These are phyloP conservation scores for Mormyrus iriodes DNA, from an alignment of 2,113 vertebrate species.

Conservation along the genomic window DNA sequence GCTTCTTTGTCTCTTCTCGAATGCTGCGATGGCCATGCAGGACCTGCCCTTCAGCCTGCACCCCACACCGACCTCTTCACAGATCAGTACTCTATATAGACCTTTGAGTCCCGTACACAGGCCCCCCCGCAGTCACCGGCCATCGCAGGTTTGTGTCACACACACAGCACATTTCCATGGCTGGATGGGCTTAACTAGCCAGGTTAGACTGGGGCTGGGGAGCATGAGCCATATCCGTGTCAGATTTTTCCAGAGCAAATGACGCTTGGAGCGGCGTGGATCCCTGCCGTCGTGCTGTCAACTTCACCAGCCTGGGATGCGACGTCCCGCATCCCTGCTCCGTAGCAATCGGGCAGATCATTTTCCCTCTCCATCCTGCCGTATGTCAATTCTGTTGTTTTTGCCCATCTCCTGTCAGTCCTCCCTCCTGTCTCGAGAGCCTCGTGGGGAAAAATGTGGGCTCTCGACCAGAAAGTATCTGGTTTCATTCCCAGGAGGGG, in stretches of 20 bases:
- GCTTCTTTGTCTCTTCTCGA: conserved; percentile 60
- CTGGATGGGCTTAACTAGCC: background rate
- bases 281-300: background rate
- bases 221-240: background rate
- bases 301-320: background rate
- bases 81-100: conserved; percentile 53
- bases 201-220: background rate
- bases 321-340: background rate
- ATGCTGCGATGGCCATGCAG: conserved; percentile 64
- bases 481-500: background rate
- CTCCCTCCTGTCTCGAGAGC: background rate
- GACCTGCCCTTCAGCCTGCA: conserved; percentile 42
- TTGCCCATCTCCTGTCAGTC: background rate
- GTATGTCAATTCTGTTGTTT: background rate
- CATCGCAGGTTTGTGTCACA: background rate
- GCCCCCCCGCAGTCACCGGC: background rate
- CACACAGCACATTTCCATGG: background rate
- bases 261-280: background rate
- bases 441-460: background rate
- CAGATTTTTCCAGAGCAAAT: background rate
- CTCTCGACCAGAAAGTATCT: background rate
- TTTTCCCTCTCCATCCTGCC: background rate
- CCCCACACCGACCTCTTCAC: conserved; percentile 42
- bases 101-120: conserved; percentile 40
- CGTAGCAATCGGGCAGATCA: background rate